Evolutionary conservation across 2,888 invertebrate species (phyloP), one percentile per base, ranked within the genome.

Genomic region (Ptychoptera contaminata): DNA sequence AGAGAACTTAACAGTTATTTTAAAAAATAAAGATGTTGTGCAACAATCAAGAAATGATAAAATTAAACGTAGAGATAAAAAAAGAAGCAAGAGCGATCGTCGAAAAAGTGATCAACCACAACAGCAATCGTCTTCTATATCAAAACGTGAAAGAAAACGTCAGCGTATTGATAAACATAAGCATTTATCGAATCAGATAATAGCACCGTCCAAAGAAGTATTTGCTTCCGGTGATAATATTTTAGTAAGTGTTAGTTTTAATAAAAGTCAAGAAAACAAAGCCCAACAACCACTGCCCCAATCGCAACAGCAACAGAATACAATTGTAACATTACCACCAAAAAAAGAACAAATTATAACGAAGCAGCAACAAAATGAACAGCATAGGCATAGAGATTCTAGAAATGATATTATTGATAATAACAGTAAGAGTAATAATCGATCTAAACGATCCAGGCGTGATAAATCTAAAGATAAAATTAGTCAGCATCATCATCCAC

Each of bases 151-250:
- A 67, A 50, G 70, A 67, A 53, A 55, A 54, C 57, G 47, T 40
- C 50, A 34, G 57, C 38, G 42, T 51, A 55, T 52, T 60, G 48
- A 60, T 60, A 46, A 58, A 56, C 37, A 56, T 51, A 44, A 59
- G 56, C 47, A 57, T 55, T 43, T 23, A 23, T 23, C 50, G 55
- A 49, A 54, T 44, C 48, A 56, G 53, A 56, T 63, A 38, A 47
- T 70, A n/a, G 73, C 71, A 43, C 83, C 85, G 1, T 82, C 83
- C 2, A 91, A 91, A 61, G 90, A 90, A 66, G 87, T 92, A 3
- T 91, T 88, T 61, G 87, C 91, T 1, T 88, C 90, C 10, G 91
- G 91, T 3, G 87, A 91, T 64, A 91, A 90, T 61, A 91, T 92
- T 56, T 73, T 92, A 50, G 90, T 92, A 10, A 90, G 88, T 65